phyloP scores from a whole-genome alignment of 2,888 invertebrate genomes.

The Augochlorella aurata region DNA sequence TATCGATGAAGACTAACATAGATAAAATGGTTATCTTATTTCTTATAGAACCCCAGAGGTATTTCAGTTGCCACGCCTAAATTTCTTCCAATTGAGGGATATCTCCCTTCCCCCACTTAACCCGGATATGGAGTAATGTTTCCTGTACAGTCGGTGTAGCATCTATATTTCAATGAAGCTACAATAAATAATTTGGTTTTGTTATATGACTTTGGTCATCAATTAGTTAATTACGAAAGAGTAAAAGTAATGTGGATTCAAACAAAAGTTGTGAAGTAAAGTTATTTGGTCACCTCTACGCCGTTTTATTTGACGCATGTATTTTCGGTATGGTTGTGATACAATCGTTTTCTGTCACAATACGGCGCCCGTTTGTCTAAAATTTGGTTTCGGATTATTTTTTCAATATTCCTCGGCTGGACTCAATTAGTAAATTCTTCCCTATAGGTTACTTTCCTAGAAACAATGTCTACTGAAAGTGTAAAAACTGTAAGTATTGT shows the following conservation, averaged over 20 bases:
- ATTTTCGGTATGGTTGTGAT: slow-evolving; percentile 35
- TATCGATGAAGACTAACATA: neutral
- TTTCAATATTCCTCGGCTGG: slow-evolving; percentile 19
- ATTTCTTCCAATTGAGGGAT: slow-evolving; percentile 58
- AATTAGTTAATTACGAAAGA: neutral
- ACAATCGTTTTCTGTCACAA: slow-evolving; percentile 49
- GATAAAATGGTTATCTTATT: slow-evolving; percentile 19
- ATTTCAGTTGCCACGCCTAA: slow-evolving; percentile 73
- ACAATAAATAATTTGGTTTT: slow-evolving; percentile 11
- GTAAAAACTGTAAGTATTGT: slow-evolving; percentile 77
- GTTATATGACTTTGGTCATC: slow-evolving; percentile 11
- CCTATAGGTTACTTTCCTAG: neutral
- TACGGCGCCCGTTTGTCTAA: slow-evolving; percentile 40
- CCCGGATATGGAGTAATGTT: slow-evolving; percentile 40
- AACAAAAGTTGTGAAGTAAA: slow-evolving; percentile 21
- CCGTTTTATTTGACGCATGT: slow-evolving; percentile 5
- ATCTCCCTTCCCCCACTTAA: slow-evolving; percentile 33
- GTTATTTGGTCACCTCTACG: slow-evolving; percentile 32
- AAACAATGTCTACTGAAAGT: slow-evolving; percentile 78
- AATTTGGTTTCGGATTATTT: slow-evolving; percentile 41
- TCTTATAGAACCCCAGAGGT: slow-evolving; percentile 29
- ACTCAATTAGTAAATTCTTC: slow-evolving; percentile 16
- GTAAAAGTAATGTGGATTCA: slow-evolving; percentile 35
- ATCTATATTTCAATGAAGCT: slow-evolving; percentile 24
- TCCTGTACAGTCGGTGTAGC: slow-evolving; percentile 54